These are phyloP conservation scores for Catalaphyllia jardinei DNA, from an alignment of 64 coral and sea anemone species.

Conservation along the genomic window DNA sequence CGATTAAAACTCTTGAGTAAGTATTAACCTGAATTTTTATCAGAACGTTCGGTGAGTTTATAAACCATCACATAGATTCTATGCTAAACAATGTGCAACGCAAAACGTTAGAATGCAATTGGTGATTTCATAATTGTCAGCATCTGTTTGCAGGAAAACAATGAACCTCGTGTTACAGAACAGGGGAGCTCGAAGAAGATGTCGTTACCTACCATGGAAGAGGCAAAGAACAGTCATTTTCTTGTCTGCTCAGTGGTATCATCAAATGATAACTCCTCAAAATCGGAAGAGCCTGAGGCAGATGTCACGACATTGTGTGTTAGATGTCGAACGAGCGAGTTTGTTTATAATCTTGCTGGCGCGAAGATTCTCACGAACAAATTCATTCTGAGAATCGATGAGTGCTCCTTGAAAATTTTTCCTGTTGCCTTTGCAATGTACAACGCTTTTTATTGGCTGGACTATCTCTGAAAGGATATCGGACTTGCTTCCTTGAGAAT, in stretches of 20 bases:
- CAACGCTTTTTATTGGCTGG: constrained; percentile 51
- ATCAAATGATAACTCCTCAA: background rate
- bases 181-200: background rate
- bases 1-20: too few relatives aligned
- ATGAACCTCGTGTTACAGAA: background rate
- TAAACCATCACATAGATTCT: too few relatives aligned
- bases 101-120: too few relatives aligned
- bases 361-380: constrained; percentile 19
- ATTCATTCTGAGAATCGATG: constrained; percentile 33
- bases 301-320: background rate
- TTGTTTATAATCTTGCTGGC: background rate
- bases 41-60: too few relatives aligned
- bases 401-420: constrained; percentile 50
- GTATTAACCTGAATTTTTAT: too few relatives aligned
- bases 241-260: too few relatives aligned
- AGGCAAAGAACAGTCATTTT: too few relatives aligned
- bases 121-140: too few relatives aligned
- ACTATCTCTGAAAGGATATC: constrained; percentile 8
- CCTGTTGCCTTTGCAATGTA: constrained; percentile 49
- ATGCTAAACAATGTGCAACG: too few relatives aligned
- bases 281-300: background rate
- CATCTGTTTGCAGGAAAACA: background rate
- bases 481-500: too few relatives aligned
- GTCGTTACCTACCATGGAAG: too few relatives aligned
- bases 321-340: background rate